Conservation (phyloP, 2,797 vertebrate species). For the Cheirogaleus major region DNA sequence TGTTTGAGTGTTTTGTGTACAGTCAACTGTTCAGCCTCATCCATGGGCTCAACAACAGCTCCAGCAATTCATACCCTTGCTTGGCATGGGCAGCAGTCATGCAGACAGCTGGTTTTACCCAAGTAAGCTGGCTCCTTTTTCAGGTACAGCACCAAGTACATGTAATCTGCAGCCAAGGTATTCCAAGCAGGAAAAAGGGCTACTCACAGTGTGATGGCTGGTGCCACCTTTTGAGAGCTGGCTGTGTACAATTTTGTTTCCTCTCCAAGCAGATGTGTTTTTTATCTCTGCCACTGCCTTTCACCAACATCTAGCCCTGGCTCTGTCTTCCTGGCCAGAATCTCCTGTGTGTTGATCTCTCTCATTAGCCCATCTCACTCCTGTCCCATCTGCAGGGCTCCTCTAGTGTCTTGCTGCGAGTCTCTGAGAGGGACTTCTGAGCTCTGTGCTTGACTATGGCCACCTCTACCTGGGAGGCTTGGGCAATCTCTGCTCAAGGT, state of each 20-base stretch:
- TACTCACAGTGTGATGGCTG: rapidly evolving
- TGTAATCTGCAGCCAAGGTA: not conserved
- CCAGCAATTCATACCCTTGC: not conserved
- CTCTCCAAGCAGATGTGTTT: not conserved
- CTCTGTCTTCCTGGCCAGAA: rapidly evolving
- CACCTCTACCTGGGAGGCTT: not conserved
- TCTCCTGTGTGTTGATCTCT: not conserved
- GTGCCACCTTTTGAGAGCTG: not conserved
- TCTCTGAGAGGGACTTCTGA: not conserved
- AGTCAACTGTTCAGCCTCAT: not conserved
- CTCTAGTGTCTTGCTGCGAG: not conserved
- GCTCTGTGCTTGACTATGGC: not conserved
- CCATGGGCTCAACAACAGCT: not conserved
- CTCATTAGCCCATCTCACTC: not conserved
- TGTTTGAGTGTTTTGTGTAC: not conserved
- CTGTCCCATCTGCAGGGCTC: not conserved
- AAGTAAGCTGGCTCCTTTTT: not conserved
- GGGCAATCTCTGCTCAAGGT: not conserved
- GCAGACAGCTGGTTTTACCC: not conserved
- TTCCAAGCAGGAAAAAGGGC: not conserved
- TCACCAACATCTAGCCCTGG: not conserved
- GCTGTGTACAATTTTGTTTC: not conserved
- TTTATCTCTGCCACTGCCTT: not conserved
- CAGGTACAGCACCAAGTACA: not conserved
- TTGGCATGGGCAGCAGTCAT: not conserved